Evolutionary conservation across 2,888 invertebrate species (phyloP), one percentile per base, ranked within the genome.

Genomic region (Gari tellinella): DNA sequence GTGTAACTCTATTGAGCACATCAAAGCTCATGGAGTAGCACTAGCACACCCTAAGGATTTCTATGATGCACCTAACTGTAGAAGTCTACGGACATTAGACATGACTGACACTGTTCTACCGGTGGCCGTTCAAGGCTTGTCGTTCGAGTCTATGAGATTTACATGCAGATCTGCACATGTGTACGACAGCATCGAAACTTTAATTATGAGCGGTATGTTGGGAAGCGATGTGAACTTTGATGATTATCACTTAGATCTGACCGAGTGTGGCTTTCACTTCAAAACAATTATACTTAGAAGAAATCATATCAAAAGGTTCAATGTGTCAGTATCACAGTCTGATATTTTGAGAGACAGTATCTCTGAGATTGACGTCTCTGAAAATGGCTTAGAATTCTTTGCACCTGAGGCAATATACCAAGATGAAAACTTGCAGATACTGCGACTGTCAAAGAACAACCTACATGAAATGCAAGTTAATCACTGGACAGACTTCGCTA

Each of bases 371-470:
- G 52, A 62, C 25, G 41, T 62, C n/a, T 62, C 62, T 5, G 40
- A 43, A 23, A 62, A 62, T 23, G 15, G n/a, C 15, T 14, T 62
- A 23, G 45, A 45, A 53, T 62, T 53, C 31, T 31, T 62, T 10
- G 52, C 62, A 19, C 53, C 62, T 7, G n/a, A 43, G 17, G n/a
- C 43, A 8, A 17, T 52, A 4, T 17, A 17, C 31, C 31, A n/a
- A 7, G 52, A 52, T 2, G 15, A 19, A 17, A 41, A 62, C 43
- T n/a, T 19, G 5, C 21, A 62, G 45, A 14, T 15, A n/a, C 31
- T 62, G 15, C 52, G 53, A 15, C 15, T 62, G 17, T 62, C 62
- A 4, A 10, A 23, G 8, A 62, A 62, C 43, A 12, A 52, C 12
- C 43, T 62, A 17, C 26, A 40, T 26, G 25, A 25, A 7, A 62